Base-by-base conservation (phyloP, 2,797 vertebrate species). In the Arrhamphus sclerolepis region DNA sequence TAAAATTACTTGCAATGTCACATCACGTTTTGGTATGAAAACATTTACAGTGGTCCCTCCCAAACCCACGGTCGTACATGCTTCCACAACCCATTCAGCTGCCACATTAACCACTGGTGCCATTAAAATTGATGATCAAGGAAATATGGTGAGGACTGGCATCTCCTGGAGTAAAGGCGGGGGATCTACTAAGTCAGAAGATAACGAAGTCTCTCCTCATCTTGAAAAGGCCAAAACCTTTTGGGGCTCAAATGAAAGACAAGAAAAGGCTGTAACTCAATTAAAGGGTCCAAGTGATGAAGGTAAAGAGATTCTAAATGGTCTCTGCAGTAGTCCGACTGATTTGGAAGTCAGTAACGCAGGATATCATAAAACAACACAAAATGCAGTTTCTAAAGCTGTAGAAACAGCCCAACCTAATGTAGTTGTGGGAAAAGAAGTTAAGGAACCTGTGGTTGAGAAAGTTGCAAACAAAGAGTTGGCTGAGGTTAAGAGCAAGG, bases 121-220 rank as follows among this genome's bases (percentile, higher is more conserved):
- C 89, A 97, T 99, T 80, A 95, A 94, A 81, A 98, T 99, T 16
- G 96, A 99, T 6, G 95, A 98, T 68, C 92, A 94, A 51, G 98
- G 98, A 46, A 98, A 99, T 70, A 92, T 99, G 86, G 87, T 99
- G 66, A 90, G 62, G 48, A 18, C 2, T 4, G 81, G 68, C 0
- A 8, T 26, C 17, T 49, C 7, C 8, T 41, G 50, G 1, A 83
- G 69, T 66, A 86, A 67, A 73, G 81, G 75, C 43, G 58, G 74
- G 13, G 16, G 76, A 39, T 57, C 71, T 2, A 62, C 70, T 0
- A 63, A 83, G 16, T 7, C 69, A 1, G 64, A 38, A 28, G 80
- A 41, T 18, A 46, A 39, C 1, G 54, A 87, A 8, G 89, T 89
- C 7, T 83, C 87, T 56, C 86, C 92, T 44, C 86, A 90, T 63